These are phyloP conservation scores for Schizopygopsis malacanthus DNA, from an alignment of 2,797 vertebrate genomes.

Conservation along the genomic window DNA sequence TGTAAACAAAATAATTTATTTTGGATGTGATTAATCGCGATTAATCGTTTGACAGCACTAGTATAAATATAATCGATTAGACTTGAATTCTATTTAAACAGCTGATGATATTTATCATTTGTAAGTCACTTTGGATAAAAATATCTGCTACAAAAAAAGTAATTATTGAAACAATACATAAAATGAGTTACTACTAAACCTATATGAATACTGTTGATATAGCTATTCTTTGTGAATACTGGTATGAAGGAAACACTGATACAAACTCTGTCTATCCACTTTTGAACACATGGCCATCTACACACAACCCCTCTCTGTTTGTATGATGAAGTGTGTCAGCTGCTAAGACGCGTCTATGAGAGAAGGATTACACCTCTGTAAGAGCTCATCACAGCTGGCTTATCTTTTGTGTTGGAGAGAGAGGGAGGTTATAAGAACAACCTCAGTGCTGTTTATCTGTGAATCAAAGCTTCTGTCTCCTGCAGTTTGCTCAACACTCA, in stretches of 20 bases:
- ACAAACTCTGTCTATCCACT: neutral
- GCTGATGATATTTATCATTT: neutral
- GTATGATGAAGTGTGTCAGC: neutral
- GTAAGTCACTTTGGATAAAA: neutral
- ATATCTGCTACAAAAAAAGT: neutral
- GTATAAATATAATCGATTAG: neutral
- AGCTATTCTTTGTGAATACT: neutral
- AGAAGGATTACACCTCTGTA: slow-evolving; percentile 21
- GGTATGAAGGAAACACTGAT: neutral
- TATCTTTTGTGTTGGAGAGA: slow-evolving; percentile 16
- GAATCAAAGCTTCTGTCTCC: slow-evolving; percentile 46
- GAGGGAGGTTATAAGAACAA: slow-evolving; percentile 22
- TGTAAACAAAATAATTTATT: too few species aligned
- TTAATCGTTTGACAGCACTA: too few species aligned
- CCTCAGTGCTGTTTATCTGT: slow-evolving; percentile 37
- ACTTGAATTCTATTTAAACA: neutral
- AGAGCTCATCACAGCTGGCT: slow-evolving; percentile 32
- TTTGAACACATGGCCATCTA: neutral
- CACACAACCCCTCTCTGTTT: neutral
- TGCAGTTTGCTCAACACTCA: slow-evolving; percentile 43
- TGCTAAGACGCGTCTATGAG: slow-evolving; percentile 1
- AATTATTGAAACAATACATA: neutral
- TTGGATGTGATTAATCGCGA: too few species aligned
- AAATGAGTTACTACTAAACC: neutral
- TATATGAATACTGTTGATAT: neutral